phyloP scores from a whole-genome alignment of 2,113 vertebrate genomes.

The Sander lucioperca region DNA sequence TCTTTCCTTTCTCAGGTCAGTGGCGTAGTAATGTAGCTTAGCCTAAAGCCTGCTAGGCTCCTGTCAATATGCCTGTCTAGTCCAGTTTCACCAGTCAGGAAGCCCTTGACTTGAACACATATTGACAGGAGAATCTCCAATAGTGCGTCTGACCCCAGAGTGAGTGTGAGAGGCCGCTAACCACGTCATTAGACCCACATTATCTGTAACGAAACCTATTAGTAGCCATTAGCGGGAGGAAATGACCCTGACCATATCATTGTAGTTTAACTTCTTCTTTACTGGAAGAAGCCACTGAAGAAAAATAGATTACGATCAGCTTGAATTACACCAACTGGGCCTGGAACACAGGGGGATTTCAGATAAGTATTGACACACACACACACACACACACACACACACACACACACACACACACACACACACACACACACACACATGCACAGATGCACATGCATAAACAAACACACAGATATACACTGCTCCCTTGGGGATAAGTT shows the following conservation, averaged over 20 bases:
- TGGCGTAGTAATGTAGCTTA: not conserved
- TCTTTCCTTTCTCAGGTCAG: constrained; percentile 18
- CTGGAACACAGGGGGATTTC: constrained; percentile 40
- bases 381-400: not conserved
- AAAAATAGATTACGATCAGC: constrained; percentile 65
- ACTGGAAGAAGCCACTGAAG: constrained; percentile 28
- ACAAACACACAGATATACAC: constrained; percentile 38
- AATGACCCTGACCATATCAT: constrained; percentile 64
- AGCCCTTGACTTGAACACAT: constrained; percentile 35
- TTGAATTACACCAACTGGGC: constrained; percentile 55
- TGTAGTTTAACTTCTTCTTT: constrained; percentile 58
- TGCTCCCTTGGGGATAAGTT: constrained; percentile 37
- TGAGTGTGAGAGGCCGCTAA: constrained; percentile 46
- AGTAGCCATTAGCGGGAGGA: constrained; percentile 68
- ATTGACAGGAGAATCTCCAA: constrained; percentile 59
- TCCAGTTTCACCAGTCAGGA: constrained; percentile 18
- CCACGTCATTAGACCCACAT: constrained; percentile 72
- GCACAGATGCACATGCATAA: not conserved
- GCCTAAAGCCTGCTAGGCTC: constrained; percentile 3
- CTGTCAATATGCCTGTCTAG: constrained; percentile 20
- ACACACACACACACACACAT: not conserved
- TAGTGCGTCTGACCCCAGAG: constrained; percentile 46
- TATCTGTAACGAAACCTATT: constrained; percentile 72
- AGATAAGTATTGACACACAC: constrained; percentile 59
- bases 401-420: constrained; percentile 9